Base-by-base conservation (phyloP, 2,797 vertebrate species). In the Coranthus polyacanthus region DNA sequence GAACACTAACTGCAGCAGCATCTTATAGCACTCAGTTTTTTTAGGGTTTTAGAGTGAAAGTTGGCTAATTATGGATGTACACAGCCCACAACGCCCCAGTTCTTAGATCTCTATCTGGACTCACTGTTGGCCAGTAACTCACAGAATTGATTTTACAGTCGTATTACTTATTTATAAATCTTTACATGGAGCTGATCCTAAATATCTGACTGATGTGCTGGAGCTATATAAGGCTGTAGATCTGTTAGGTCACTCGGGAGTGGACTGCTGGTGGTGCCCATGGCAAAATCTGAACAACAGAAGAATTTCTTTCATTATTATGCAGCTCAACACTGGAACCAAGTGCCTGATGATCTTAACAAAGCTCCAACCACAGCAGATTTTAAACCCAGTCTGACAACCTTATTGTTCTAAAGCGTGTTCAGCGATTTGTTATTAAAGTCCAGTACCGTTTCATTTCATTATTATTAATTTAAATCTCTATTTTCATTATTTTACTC, bases 121-220 rank as follows among this genome's bases (percentile, higher is more conserved):
- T 32, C 38, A 15, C 53, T 13, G 38, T n/a, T 56, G 24, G 21
- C 34, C 10, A 7, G 10, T 39, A 29, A 57, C 13, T 34, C 24
- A 6, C 34, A 56, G 32, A 39, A 65, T 39, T 65, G 51, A 66
- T 55, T 66, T 66, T 49, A 49, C 46, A 66, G 52, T 15, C 13
- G 6, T 51, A 68, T 68, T 22, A 51, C n/a, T 50, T 68, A 68
- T 51, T 58, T 58, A 68, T 37, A 37, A 58, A 37, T 68, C 53
- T 58, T 37, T 15, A 26, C 54, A 51, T 58, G 64, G 46, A 51
- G 47, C 4, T 13, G 38, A 44, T 15, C 54, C 64, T 57, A 51
- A 44, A 68, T 56, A 51, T 51, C 36, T 24, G 45, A 50, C 24
- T 41, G 45, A 34, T 24, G 49, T 58, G 15, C 52, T 50, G 10